phyloP scores from a whole-genome alignment of 2,888 invertebrate genomes.

The Elmis aenea region DNA sequence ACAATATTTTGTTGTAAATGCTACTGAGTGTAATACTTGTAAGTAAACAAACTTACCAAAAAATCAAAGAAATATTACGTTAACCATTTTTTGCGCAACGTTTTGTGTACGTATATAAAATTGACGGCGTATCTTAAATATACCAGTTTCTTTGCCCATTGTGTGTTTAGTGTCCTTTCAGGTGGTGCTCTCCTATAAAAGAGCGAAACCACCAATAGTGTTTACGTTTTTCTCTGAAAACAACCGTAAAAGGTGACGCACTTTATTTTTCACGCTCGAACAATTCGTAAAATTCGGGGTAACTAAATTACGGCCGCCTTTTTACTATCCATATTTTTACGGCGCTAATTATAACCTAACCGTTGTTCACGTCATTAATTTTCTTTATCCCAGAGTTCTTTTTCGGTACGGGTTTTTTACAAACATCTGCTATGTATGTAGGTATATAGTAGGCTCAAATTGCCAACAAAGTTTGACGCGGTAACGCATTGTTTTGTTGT shows the following conservation, averaged over 20 bases:
- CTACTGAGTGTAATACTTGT: no score
- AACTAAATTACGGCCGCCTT: slow-evolving; percentile 24
- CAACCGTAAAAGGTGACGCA: not conserved
- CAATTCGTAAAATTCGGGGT: slow-evolving; percentile 22
- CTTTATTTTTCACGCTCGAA: slow-evolving; percentile 12
- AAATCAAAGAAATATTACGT: no score
- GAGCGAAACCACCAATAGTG: no score
- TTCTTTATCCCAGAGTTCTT: slow-evolving; percentile 26
- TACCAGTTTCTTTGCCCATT: no score
- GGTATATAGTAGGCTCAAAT: slow-evolving; percentile 28
- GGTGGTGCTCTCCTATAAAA: no score
- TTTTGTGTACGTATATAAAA: no score
- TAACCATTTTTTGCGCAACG: no score
- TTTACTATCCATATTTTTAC: slow-evolving; percentile 29
- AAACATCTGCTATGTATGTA: slow-evolving; percentile 22
- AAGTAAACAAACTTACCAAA: no score
- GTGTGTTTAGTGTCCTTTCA: no score
- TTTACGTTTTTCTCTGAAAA: not conserved
- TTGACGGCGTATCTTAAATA: no score
- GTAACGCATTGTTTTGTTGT: slow-evolving; percentile 17
- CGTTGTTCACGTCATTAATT: slow-evolving; percentile 33
- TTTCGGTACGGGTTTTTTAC: slow-evolving; percentile 13
- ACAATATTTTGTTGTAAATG: no score
- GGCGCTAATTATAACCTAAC: slow-evolving; percentile 30
- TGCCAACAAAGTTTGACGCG: slow-evolving; percentile 25